Percentiles rank a stretch among this genome's conserved stretches.
Evolutionary conservation across 2,888 invertebrate genomes (phyloP).

Genomic region (Lepidochitona cinerea): DNA sequence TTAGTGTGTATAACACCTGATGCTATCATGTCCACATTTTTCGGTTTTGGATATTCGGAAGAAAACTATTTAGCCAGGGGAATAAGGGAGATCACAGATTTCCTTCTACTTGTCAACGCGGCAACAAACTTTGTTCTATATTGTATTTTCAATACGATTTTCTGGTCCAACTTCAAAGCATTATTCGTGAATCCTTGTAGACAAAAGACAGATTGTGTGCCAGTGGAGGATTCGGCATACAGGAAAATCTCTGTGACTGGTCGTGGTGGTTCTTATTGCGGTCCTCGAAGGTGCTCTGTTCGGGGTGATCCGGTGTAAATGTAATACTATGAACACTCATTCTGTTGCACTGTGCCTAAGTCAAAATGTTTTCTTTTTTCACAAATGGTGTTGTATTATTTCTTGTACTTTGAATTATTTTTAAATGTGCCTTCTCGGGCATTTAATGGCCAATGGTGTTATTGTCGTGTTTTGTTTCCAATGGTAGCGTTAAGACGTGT

Average conservation of each 20-base stretch:
- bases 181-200: not conserved
- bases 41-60: conserved; percentile 67
- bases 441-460: too few relatives aligned
- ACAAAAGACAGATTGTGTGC: not conserved
- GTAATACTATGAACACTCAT: too few relatives aligned
- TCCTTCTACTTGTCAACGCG: conserved; percentile 65
- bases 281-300: not conserved
- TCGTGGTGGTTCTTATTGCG: not conserved
- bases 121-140: conserved; percentile 67
- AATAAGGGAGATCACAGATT: conserved; percentile 67
- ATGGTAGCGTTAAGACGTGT: too few relatives aligned
- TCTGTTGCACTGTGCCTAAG: too few relatives aligned
- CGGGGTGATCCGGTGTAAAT: not conserved
- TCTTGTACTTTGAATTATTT: too few relatives aligned
- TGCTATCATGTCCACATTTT: conserved; percentile 66
- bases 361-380: too few relatives aligned
- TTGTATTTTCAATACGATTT: conserved; percentile 66
- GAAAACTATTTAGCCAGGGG: conserved; percentile 60
- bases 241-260: not conserved
- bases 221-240: not conserved
- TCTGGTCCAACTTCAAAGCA: conserved; percentile 42
- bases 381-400: too few relatives aligned
- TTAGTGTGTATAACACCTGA: conserved; percentile 68
- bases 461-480: too few relatives aligned
- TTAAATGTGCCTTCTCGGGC: too few relatives aligned